Evolutionary conservation across 1,140 invertebrate species (phyloP).

Genomic region (Frieseomelitta varia): DNA sequence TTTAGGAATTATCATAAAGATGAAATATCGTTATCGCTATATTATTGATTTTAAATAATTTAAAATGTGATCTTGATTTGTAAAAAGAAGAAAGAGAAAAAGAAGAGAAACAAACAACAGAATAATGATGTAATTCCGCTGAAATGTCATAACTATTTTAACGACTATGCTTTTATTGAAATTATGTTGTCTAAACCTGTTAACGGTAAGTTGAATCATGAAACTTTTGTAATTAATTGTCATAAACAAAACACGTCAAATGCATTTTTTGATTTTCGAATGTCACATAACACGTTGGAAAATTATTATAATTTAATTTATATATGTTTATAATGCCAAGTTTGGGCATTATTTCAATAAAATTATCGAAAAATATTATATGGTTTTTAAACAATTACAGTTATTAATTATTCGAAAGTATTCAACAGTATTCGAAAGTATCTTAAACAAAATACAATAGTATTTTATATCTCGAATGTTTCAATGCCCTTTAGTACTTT

Average conservation of each 20-base stretch:
- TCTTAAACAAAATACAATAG: too few species aligned
- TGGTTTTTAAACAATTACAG: too few species aligned
- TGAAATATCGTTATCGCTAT: not conserved
- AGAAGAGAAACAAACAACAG: not conserved
- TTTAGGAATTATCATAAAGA: not conserved
- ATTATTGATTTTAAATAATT: not conserved
- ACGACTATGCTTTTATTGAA: constrained; percentile 49
- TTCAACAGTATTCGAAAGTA: too few species aligned
- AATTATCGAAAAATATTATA: too few species aligned
- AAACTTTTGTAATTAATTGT: not conserved
- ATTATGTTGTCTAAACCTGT: constrained; percentile 44
- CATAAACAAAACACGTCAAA: not conserved
- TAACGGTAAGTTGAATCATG: constrained; percentile 43
- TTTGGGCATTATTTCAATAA: too few species aligned
- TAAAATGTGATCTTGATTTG: not conserved
- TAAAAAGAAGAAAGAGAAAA: not conserved
- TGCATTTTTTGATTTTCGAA: not conserved
- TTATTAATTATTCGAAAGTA: too few species aligned
- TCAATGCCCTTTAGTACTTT: too few species aligned
- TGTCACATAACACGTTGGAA: not conserved
- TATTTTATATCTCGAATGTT: too few species aligned
- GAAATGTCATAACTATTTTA: not conserved
- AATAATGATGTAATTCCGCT: constrained; percentile 25
- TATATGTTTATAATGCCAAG: too few species aligned
- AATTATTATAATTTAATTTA: not conserved